These are phyloP conservation scores for Ophion obscuratus DNA, from an alignment of 2,888 invertebrate species.

Conservation along the genomic window DNA sequence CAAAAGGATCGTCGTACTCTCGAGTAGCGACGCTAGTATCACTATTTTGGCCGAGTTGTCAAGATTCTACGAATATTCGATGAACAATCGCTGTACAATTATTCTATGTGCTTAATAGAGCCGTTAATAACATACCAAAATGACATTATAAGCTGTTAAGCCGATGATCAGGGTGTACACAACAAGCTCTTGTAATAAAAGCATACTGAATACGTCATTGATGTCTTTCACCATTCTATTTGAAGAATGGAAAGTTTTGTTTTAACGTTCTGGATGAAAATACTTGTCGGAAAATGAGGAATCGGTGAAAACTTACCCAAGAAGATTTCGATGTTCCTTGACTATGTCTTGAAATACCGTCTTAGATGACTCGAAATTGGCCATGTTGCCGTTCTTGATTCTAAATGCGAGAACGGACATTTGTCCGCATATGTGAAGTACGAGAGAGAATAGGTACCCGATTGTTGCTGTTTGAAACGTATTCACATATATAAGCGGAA, in stretches of 20 bases:
- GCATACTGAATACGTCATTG: constrained; percentile 52
- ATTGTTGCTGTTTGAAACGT: constrained; percentile 47
- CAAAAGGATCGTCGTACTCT: constrained; percentile 57
- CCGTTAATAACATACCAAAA: constrained; percentile 48
- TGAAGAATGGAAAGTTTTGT: neutral
- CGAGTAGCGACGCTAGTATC: constrained; percentile 53
- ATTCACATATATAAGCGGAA: constrained; percentile 51
- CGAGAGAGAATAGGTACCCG: constrained; percentile 47
- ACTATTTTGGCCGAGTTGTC: constrained; percentile 49
- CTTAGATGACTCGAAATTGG: neutral
- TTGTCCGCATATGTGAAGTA: constrained; percentile 54
- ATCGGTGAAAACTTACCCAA: too few species aligned
- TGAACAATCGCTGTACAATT: neutral
- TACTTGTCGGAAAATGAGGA: constrained; percentile 29
- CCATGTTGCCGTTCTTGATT: constrained; percentile 32
- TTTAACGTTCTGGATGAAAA: neutral
- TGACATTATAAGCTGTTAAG: constrained; percentile 60
- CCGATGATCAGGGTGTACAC: constrained; percentile 54
- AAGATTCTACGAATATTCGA: constrained; percentile 51
- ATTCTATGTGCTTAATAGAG: neutral
- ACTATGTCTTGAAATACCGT: constrained; percentile 37
- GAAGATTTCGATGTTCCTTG: constrained; percentile 27
- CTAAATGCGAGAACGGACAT: neutral
- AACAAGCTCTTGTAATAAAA: constrained; percentile 62
- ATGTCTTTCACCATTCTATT: constrained; percentile 53